A percentile compares a stretch with the other conserved stretches of the same genome.
These are phyloP conservation scores for Microtus richardsoni DNA, from an alignment of 2,113 vertebrate species.

Conservation along the genomic window DNA sequence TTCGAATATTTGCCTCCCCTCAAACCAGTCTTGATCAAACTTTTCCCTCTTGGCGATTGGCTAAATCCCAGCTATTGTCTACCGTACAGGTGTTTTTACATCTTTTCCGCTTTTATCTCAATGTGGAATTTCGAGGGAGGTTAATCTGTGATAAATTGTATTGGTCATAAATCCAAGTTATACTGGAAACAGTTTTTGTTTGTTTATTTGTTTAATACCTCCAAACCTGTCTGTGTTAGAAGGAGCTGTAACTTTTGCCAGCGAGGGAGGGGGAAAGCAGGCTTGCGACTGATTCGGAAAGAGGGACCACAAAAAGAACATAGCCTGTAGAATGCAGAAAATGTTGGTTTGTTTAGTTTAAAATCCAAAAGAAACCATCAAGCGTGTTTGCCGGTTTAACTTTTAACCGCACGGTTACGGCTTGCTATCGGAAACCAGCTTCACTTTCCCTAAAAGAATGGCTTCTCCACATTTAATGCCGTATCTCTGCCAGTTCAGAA, in stretches of 20 bases:
- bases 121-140: not conserved
- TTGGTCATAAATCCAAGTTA: constrained; percentile 38
- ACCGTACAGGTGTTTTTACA: constrained; percentile 46
- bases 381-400: constrained; percentile 5
- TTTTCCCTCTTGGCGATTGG: not conserved
- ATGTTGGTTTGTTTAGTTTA: constrained; percentile 12
- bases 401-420: constrained; percentile 24
- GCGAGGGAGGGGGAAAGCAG: not conserved
- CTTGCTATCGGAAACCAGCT: not conserved
- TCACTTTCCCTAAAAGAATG: not conserved
- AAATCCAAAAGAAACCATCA: constrained; percentile 8
- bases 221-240: constrained; percentile 55
- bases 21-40: constrained; percentile 37
- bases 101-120: constrained; percentile 1
- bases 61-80: constrained; percentile 1
- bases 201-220: not conserved
- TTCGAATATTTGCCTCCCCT: constrained; percentile 17
- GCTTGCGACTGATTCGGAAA: constrained; percentile 44
- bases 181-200: not conserved
- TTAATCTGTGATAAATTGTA: not conserved
- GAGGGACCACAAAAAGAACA: constrained; percentile 7
- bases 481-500: not conserved
- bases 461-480: not conserved
- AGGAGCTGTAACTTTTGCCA: constrained; percentile 47
- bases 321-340: not conserved